Base-by-base conservation (phyloP, 2,888 invertebrate species). In the Xestia xanthographa region DNA sequence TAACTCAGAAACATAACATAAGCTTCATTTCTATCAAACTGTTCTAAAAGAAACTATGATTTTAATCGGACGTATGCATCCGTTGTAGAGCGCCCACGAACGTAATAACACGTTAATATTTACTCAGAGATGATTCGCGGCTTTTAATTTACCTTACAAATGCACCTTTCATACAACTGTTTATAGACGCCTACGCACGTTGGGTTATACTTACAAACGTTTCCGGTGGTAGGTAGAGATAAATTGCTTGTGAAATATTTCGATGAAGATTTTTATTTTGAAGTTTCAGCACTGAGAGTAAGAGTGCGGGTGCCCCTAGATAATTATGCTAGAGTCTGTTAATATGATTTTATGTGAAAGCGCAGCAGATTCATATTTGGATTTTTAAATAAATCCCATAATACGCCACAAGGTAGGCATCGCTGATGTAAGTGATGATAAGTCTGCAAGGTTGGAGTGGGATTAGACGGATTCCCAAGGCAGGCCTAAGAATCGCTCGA, bases 131-230 rank as follows among this genome's bases (percentile, higher is more conserved):
- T 81, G 82, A 87, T 89, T 86, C 86, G 85, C 88, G 85, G 77
- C 79, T 87, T 86, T 87, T 83, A 81, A 87, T 86, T 89, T 80
- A 87, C 86, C 86, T 85, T 78, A 77, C 77, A 81, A 88, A 86
- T 86, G 81, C 85, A 88, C 88, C 88, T 88, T 85, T 72, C 82
- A 80, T 77, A 77, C 50, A 67, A 69, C 72, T 88, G 86, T 89
- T 86, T 88, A 84, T 45, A 75, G n/a, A 43, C 77, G 75, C 83
- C 83, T 62, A 72, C 88, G 80, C 78, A 78, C 66, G 77, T 75
- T 74, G 41, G 38, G 3, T 63, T 63, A 41, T 63, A 77, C 75
- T 75, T 67, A 65, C 70, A 29, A 62, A 78, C 68, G 77, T 85
- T 85, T 88, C 89, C 87, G 89, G 82, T 76, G 76, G 58, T 38